phyloP scores from a whole-genome alignment of 1,140 invertebrate genomes.

The Leucophenga varia region DNA sequence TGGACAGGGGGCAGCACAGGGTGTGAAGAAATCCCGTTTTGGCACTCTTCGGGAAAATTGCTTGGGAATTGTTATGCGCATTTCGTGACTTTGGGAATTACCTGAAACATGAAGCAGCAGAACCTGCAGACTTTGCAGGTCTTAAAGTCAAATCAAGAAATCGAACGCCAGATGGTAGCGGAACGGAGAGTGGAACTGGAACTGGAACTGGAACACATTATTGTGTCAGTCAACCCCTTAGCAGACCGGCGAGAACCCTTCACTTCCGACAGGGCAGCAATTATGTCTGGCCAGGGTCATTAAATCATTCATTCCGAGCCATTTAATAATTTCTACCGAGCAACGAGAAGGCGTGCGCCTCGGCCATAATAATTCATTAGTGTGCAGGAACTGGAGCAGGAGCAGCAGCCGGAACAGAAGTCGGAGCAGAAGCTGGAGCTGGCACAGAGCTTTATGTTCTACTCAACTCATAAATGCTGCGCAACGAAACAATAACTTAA shows the following conservation, averaged over 20 bases:
- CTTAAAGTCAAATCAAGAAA: too few species aligned
- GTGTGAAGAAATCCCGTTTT: slow-evolving; percentile 45
- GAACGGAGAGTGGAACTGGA: slow-evolving; percentile 4
- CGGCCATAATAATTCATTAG: slow-evolving; percentile 46
- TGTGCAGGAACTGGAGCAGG: slow-evolving; percentile 15
- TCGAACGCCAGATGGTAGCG: too few species aligned
- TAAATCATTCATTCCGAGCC: slow-evolving; percentile 54
- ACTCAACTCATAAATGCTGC: slow-evolving; percentile 29
- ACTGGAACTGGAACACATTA: slow-evolving; percentile 11
- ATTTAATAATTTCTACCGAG: slow-evolving; percentile 50
- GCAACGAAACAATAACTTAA: slow-evolving; percentile 45
- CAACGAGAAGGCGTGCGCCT: slow-evolving; percentile 22
- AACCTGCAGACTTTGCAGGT: too few species aligned
- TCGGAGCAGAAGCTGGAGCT: slow-evolving; percentile 18
- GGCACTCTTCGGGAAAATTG: slow-evolving; percentile 36
- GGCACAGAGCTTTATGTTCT: background rate
- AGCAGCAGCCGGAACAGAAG: too few species aligned
- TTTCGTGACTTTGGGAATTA: slow-evolving; percentile 26
- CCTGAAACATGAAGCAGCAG: background rate
- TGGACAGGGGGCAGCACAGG: slow-evolving; percentile 12
- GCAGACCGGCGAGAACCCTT: slow-evolving; percentile 28
- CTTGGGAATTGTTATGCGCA: slow-evolving; percentile 39
- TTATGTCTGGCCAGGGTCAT: slow-evolving; percentile 38
- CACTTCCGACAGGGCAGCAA: slow-evolving; percentile 31
- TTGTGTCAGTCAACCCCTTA: slow-evolving; percentile 28